Percentiles rank a stretch among this genome's conserved stretches.
Evolutionary conservation across 2,888 invertebrate genomes (phyloP).

Genomic region (Drosophila robusta): DNA sequence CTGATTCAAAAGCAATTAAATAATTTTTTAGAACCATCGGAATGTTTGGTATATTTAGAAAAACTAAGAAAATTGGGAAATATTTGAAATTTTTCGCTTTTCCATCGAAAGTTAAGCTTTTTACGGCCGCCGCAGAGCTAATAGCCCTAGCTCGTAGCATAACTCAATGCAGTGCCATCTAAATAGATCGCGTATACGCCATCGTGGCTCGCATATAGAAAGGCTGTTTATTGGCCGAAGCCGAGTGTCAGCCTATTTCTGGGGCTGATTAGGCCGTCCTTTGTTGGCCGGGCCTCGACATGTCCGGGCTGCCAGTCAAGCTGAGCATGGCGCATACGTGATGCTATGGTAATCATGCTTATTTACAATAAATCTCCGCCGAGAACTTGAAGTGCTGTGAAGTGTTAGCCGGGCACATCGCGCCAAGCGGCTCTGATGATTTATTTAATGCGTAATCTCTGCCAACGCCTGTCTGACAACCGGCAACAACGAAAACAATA

Average conservation of each 20-base stretch:
- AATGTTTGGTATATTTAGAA: neutral
- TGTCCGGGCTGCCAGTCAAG: conserved; percentile 12
- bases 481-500: conserved; percentile 28
- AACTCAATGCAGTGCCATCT: neutral
- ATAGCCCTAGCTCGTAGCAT: neutral
- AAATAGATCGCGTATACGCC: conserved; percentile 28
- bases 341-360: conserved; percentile 80
- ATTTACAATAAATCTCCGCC: conserved; percentile 78
- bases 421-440: conserved; percentile 65
- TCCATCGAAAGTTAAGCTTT: no score
- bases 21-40: no score
- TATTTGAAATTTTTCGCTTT: neutral
- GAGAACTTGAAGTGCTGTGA: conserved; percentile 57
- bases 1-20: no score
- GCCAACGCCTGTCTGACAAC: conserved; percentile 65
- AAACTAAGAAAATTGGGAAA: no score
- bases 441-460: conserved; percentile 80
- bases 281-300: conserved; percentile 11
- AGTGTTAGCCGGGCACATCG: conserved; percentile 64
- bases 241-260: conserved; percentile 16
- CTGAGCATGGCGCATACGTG: conserved; percentile 71
- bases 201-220: conserved; percentile 35
- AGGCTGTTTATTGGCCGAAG: conserved; percentile 23
- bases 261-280: conserved; percentile 24
- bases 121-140: no score